Base-by-base conservation (phyloP, 2,888 invertebrate genomes). In the Dasypolia templi region DNA sequence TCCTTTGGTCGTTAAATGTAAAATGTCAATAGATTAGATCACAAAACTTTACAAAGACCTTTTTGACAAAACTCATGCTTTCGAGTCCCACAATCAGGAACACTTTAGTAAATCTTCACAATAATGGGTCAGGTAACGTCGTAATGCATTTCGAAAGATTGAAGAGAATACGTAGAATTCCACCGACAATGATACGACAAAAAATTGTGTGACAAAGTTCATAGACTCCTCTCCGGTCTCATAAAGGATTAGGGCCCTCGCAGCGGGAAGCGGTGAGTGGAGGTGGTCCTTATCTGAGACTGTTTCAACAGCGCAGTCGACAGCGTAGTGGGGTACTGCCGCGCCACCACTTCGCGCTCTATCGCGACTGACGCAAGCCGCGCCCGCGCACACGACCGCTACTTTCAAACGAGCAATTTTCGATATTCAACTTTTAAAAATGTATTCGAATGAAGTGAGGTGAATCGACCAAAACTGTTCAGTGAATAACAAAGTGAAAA, bases 401-500 rank as follows among this genome's bases (percentile, higher is more conserved):
- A 91, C 89, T 88, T 87, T 88, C 90, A 88, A 89, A 88, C 89
- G 83, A 83, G 80, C 81, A 68, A 75, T 78, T 79, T 86, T 86
- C 89, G 87, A 90, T 87, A 86, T 89, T 90, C 86, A 89, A 92
- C 88, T 89, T 89, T 73, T 80, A 84, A 94, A 93, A 92, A 95
- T 96, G 96, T 93, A 89, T 92, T 91, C 92, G 86, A 91, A 92
- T 89, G 91, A 89, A 94, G 96, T 94, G 90, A 95, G 91, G 95
- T 96, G 96, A 95, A 88, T 80, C 76, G 75, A 79, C 62, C 86
- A 86, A 83, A 82, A 87, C 86, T 84, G 84, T 88, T 87, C 78
- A 88, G 91, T 93, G 92, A 79, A 69, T 79, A 56, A 84, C 72
- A 79, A 82, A 82, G 90, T 90, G 87, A 82, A 77, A 83, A 49